Base-by-base conservation (phyloP, 2,113 vertebrate species). In the Bubalus kerabau region DNA sequence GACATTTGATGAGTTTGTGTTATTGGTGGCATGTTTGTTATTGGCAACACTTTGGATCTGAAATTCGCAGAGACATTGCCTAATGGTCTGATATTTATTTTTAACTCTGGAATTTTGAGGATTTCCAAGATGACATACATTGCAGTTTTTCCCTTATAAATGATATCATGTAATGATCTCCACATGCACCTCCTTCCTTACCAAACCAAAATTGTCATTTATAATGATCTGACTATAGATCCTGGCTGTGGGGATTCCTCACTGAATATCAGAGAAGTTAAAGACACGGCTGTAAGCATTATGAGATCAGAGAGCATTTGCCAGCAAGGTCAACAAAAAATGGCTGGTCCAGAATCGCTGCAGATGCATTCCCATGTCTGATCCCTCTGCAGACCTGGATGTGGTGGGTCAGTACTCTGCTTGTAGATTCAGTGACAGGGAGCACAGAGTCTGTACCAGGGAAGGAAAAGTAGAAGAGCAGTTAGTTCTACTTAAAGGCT, bases 1-100 rank as follows among this genome's bases (percentile, higher is more conserved):
- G 90, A 89, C 26, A 94, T 90, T 84, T 95, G 52, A 56, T 78
- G 76, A 82, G 15, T 95, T 92, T 97, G 78, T 98, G 36, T 97
- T 96, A 90, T 83, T 93, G 54, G 95, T 94, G 60, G 19, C 86
- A 43, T 83, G 9, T 85, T 95, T 85, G 24, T 15, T 91, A 54
- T 59, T 87, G 84, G 40, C 54, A 54, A 7, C 10, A 60, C 26
- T n/a, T 48, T 36, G 48, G 43, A 95, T 94, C 64, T 90, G 32
- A 96, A 95, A 94, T 95, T 93, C 50, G 50, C 56, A 95, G 84
- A 94, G 60, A 89, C 56, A 59, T 21, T 90, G 84, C 40, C 54
- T 59, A 95, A 46, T 17, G 67, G 4, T 67, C 12, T 9, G 52
- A 54, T 76, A 43, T 36, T 96, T 13, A 9, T 91, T 94, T 74